A percentile compares a stretch with the other conserved stretches of the same genome.
These are phyloP conservation scores for Peromyscus aztecus DNA, from an alignment of 2,797 vertebrate species.

Conservation along the genomic window DNA sequence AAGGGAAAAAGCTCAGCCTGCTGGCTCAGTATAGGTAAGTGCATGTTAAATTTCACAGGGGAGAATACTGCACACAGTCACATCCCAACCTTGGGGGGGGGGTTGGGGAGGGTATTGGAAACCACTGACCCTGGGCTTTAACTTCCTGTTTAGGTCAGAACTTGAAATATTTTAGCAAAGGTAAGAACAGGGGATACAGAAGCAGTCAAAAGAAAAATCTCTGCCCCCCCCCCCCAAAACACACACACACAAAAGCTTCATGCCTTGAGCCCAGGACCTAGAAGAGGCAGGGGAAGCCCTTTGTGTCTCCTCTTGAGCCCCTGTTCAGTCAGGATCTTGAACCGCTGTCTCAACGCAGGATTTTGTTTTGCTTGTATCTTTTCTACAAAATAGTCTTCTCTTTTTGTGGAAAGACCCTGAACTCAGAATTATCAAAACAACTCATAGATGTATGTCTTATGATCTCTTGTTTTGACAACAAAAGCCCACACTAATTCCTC, in stretches of 20 bases:
- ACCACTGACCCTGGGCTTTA: background rate
- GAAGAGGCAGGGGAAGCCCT: background rate
- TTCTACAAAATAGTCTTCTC: background rate
- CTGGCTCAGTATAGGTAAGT: background rate
- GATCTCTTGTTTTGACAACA: conserved; percentile 67
- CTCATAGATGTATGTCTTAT: conserved; percentile 64
- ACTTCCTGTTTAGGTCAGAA: background rate
- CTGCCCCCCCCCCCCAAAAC: too few species aligned
- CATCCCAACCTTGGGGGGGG: background rate
- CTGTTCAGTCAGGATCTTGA: background rate
- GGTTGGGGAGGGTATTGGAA: background rate
- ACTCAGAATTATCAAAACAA: conserved; percentile 27
- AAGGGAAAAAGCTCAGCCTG: background rate
- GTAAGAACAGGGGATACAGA: background rate
- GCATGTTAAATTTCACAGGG: background rate
- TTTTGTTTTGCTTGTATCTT: background rate
- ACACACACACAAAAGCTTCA: background rate
- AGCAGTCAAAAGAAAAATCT: background rate
- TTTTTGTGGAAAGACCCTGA: conserved; percentile 10
- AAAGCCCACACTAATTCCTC: conserved; percentile 43
- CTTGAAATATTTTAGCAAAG: background rate
- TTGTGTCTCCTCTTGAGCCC: background rate
- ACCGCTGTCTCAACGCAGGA: background rate
- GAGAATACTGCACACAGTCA: background rate
- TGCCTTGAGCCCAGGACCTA: background rate